A percentile compares a stretch with the other conserved stretches of the same genome.
phyloP scores from a whole-genome alignment of 2,797 vertebrate species.

The Manis javanica region DNA sequence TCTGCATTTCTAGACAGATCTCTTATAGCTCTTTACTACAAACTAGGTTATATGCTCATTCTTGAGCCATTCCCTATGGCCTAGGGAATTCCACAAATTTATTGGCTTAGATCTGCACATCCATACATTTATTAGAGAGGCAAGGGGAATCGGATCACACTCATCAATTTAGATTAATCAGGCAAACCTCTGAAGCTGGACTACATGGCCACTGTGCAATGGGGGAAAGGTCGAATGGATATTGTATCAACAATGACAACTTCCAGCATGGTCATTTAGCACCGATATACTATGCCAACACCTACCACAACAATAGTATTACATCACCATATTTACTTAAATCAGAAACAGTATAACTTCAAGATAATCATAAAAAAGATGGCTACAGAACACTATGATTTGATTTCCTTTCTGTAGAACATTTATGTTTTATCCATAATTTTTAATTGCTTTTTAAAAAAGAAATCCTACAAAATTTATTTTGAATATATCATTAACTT shows the following conservation, averaged over 20 bases:
- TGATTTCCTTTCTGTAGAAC: conserved; percentile 9
- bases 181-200: background rate
- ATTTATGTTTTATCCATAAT: background rate
- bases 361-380: background rate
- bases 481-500: conserved; percentile 20
- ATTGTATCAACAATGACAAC: background rate
- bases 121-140: background rate
- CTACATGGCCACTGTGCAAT: background rate
- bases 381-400: background rate
- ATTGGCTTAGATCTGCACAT: background rate
- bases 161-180: background rate
- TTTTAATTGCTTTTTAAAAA: background rate
- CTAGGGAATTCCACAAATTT: background rate
- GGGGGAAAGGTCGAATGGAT: background rate
- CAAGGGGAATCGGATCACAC: background rate
- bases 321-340: background rate
- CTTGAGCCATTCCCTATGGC: background rate
- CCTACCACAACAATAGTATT: background rate
- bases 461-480: background rate
- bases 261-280: background rate
- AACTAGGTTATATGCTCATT: background rate
- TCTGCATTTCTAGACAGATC: background rate
- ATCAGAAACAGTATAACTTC: background rate
- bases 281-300: background rate
- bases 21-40: background rate